Base-by-base conservation (phyloP, 2,113 vertebrate genomes). In the Gavia stellata region DNA sequence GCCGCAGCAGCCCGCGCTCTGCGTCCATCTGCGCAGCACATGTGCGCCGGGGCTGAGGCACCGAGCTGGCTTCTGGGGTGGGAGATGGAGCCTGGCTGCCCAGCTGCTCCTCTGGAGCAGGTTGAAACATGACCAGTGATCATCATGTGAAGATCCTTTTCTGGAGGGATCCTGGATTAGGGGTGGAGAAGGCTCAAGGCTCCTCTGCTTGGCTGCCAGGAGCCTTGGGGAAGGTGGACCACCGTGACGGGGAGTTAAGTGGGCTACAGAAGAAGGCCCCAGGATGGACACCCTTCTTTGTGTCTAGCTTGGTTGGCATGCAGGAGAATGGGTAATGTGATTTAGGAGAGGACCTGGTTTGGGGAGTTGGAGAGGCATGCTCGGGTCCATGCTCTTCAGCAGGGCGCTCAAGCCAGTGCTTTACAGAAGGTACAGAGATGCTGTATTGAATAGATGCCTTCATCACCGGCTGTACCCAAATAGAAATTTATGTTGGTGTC, bases 21-120 rank as follows among this genome's bases (percentile, higher is more conserved):
- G 0, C 21, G 2, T 92, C 94, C 94, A 87, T 97, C 96, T 97
- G 96, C 45, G 1, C 81, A 85, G 93, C 96, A 97, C 93, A 87
- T 96, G 96, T 95, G 89, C 4, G 5, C 31, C 5, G 14, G 61
- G 79, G 80, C 79, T 90, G 71, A 87, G 92, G 90, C 92, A 71
- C 87, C 0, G 2, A 25, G 23, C 83, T 44, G 87, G 34, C 77
- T 89, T 65, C 90, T 74, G 79, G 82, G 77, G 28, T 87, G 81
- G 71, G 77, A 89, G 77, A 12, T 42, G 55, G 65, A 91, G 87
- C 81, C 89, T 13, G 34, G 33, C 63, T 3, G 16, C 82, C 66
- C 78, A 49, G 79, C 36, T 7, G 28, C 70, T 88, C 66, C 74
- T 91, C 83, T 61, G 75, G 80, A 88, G 82, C 80, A 86, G 95